Percentiles rank a stretch among this genome's conserved stretches.
Evolutionary conservation across 2,888 invertebrate species (phyloP).

Genomic region (Pseudolycoriella hygida): DNA sequence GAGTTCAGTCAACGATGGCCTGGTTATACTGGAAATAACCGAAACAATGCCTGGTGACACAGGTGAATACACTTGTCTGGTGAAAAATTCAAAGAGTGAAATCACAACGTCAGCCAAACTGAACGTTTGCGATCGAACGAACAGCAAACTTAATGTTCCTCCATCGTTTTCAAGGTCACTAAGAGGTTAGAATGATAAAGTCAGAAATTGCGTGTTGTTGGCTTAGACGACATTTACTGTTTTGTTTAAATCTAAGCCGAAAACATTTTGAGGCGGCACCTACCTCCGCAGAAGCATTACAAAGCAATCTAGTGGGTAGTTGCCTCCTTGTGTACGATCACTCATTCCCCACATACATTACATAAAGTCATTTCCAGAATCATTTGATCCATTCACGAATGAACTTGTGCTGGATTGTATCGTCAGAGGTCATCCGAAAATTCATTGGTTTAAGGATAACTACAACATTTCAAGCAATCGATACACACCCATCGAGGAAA

Average conservation of each 20-base stretch:
- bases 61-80: slow-evolving; percentile 62
- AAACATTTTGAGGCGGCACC: too few species aligned
- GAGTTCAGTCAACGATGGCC: slow-evolving; percentile 40
- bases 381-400: slow-evolving; percentile 36
- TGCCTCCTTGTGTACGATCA: too few species aligned
- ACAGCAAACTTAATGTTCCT: neutral
- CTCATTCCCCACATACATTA: neutral
- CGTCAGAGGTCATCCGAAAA: slow-evolving; percentile 22
- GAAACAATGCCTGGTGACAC: slow-evolving; percentile 49
- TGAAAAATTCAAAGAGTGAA: slow-evolving; percentile 55
- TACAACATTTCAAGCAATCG: slow-evolving; percentile 38
- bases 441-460: slow-evolving; percentile 44
- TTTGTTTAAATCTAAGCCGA: too few species aligned
- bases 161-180: neutral
- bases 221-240: too few species aligned
- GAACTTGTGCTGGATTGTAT: slow-evolving; percentile 32
- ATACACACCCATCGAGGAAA: slow-evolving; percentile 44
- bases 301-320: too few species aligned
- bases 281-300: too few species aligned
- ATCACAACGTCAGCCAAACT: slow-evolving; percentile 38
- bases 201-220: slow-evolving; percentile 2
- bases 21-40: slow-evolving; percentile 55
- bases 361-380: slow-evolving; percentile 32
- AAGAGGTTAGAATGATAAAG: slow-evolving; percentile 5
- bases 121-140: too few species aligned